These are phyloP conservation scores for Athrips mouffetella DNA, from an alignment of 2,888 invertebrate species.

Conservation along the genomic window DNA sequence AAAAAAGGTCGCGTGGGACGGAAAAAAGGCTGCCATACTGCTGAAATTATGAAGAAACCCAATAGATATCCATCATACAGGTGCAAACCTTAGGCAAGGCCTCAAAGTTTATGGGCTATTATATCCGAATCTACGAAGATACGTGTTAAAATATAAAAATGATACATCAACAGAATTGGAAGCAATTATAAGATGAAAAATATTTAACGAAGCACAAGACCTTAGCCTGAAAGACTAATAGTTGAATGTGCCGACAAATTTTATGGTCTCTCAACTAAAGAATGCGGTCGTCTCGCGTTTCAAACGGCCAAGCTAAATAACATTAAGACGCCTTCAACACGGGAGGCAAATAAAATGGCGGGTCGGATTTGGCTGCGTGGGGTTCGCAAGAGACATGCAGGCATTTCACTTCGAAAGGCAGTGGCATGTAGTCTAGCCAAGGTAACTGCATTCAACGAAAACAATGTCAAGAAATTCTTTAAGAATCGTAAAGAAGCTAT, in stretches of 20 bases:
- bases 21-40: too few relatives aligned
- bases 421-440: slow-evolving; percentile 24
- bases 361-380: slow-evolving; percentile 21
- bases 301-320: background rate
- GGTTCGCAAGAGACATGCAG: background rate
- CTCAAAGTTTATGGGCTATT: too few relatives aligned
- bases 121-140: too few relatives aligned
- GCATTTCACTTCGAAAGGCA: slow-evolving; percentile 8
- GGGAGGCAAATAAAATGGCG: background rate
- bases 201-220: too few relatives aligned
- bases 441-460: slow-evolving; percentile 22
- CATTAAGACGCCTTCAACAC: background rate
- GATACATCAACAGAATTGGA: too few relatives aligned
- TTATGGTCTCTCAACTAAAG: background rate
- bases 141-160: too few relatives aligned
- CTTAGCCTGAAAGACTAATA: too few relatives aligned
- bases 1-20: too few relatives aligned
- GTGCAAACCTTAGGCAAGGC: too few relatives aligned
- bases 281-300: background rate
- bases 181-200: too few relatives aligned
- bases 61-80: too few relatives aligned
- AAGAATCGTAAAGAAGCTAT: slow-evolving; percentile 22
- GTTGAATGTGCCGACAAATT: background rate
- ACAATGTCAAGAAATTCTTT: slow-evolving; percentile 16
- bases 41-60: too few relatives aligned